phyloP scores from a whole-genome alignment of 2,888 invertebrate genomes.

The Hirtodrosophila confusa region DNA sequence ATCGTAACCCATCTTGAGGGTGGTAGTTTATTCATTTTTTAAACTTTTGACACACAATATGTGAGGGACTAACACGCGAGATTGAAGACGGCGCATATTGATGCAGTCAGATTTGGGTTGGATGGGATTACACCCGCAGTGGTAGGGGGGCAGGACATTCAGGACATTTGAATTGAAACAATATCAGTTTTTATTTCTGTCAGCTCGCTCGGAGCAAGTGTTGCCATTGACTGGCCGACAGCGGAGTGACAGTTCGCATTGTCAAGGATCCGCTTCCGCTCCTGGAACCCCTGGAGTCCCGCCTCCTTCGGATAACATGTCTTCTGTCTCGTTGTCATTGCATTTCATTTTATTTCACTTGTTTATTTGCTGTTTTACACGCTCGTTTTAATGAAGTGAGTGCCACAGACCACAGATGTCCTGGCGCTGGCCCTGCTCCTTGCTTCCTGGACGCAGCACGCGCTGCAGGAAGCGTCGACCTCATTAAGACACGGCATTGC shows the following conservation, averaged over 20 bases:
- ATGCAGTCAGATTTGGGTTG: slow-evolving; percentile 29
- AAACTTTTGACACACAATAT: slow-evolving; percentile 15
- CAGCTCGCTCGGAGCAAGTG: slow-evolving; percentile 17
- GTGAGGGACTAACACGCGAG: not conserved
- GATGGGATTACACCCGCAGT: not conserved
- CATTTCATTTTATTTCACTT: slow-evolving; percentile 45
- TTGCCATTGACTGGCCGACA: slow-evolving; percentile 27
- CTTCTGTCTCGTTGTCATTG: slow-evolving; percentile 36
- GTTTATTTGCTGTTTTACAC: slow-evolving; percentile 41
- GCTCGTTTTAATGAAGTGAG: slow-evolving; percentile 54
- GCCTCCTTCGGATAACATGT: slow-evolving; percentile 13
- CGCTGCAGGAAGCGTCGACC: slow-evolving; percentile 31
- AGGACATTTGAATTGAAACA: slow-evolving; percentile 25
- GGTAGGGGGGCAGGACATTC: not conserved
- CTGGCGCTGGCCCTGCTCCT: slow-evolving; percentile 16
- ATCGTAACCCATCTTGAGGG: slow-evolving; percentile 6
- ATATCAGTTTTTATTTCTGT: slow-evolving; percentile 34
- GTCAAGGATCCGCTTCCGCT: slow-evolving; percentile 32
- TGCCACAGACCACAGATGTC: slow-evolving; percentile 48
- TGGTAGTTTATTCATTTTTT: slow-evolving; percentile 27
- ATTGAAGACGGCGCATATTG: slow-evolving; percentile 39
- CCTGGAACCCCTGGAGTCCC: slow-evolving; percentile 1
- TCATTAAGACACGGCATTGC: slow-evolving; percentile 62
- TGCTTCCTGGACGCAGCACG: not conserved
- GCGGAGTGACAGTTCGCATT: slow-evolving; percentile 31